Percentiles rank a stretch among this genome's conserved stretches.
Evolutionary conservation across 2,113 vertebrate species (phyloP).

Genomic region (Laticauda laticaudata): DNA sequence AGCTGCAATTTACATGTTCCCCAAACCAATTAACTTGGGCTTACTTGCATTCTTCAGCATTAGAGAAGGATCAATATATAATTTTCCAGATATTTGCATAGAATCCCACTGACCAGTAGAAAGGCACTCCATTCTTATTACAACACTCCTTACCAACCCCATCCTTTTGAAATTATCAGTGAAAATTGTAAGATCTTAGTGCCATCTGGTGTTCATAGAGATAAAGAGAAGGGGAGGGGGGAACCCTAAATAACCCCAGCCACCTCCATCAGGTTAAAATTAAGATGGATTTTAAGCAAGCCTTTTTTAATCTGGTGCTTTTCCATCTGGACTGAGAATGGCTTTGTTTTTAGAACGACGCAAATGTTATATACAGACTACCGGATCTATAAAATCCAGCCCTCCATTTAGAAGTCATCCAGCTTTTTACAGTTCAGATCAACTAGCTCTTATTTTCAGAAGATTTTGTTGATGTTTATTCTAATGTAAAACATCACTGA

Average conservation of each 20-base stretch:
- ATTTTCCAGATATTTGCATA: background rate
- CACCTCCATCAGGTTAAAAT: background rate
- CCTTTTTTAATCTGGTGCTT: background rate
- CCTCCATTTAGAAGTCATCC: background rate
- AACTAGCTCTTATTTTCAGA: background rate
- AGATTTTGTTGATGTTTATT: background rate
- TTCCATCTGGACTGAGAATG: background rate
- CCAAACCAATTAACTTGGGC: background rate
- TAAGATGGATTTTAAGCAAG: background rate
- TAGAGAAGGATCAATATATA: background rate
- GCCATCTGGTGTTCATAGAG: conserved; percentile 48
- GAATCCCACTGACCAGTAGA: background rate
- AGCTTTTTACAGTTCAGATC: background rate
- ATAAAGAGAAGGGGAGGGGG: background rate
- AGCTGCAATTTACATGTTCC: accelerated
- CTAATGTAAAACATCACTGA: background rate
- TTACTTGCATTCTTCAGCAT: accelerated
- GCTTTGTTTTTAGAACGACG: background rate
- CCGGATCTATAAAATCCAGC: background rate
- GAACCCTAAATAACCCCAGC: background rate
- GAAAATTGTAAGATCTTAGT: conserved; percentile 10
- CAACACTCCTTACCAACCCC: background rate
- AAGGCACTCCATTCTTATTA: background rate
- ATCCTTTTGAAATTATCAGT: background rate
- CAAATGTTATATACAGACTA: background rate